A percentile compares a stretch with the other conserved stretches of the same genome.
Conservation (phyloP, 2,113 vertebrate species). For the Cheirogaleus medius region DNA sequence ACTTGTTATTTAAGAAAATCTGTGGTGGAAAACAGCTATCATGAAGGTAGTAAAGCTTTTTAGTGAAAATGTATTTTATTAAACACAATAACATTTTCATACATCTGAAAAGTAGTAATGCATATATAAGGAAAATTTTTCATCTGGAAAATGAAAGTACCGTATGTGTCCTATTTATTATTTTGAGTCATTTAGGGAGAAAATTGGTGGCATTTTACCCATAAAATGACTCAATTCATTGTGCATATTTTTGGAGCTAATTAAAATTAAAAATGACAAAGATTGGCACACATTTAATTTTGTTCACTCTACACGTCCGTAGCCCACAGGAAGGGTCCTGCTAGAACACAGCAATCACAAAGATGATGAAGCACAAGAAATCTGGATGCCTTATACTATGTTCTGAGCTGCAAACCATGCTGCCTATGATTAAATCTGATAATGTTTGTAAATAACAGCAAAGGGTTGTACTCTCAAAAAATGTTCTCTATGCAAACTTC, state of each 20-base stretch:
- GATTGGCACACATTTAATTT: neutral
- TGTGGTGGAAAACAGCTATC: neutral
- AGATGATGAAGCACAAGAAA: neutral
- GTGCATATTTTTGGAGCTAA: neutral
- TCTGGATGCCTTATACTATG: neutral
- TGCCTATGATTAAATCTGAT: neutral
- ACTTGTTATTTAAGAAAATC: neutral
- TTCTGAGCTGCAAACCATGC: neutral
- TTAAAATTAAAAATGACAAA: constrained; percentile 11
- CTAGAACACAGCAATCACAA: neutral
- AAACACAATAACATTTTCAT: neutral
- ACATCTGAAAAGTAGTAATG: neutral
- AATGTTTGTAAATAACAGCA: neutral
- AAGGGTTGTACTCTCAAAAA: neutral
- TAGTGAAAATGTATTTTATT: neutral
- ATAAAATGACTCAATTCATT: neutral
- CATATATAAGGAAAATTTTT: neutral
- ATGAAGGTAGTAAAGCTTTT: neutral
- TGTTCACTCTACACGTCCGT: neutral
- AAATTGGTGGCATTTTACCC: neutral
- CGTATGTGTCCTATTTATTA: neutral
- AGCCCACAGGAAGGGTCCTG: neutral
- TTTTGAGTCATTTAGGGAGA: neutral
- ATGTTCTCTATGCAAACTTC: neutral
- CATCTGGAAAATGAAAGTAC: neutral